Evolutionary conservation across 2,113 vertebrate species (phyloP).

Genomic region (Herpailurus yagouaroundi): DNA sequence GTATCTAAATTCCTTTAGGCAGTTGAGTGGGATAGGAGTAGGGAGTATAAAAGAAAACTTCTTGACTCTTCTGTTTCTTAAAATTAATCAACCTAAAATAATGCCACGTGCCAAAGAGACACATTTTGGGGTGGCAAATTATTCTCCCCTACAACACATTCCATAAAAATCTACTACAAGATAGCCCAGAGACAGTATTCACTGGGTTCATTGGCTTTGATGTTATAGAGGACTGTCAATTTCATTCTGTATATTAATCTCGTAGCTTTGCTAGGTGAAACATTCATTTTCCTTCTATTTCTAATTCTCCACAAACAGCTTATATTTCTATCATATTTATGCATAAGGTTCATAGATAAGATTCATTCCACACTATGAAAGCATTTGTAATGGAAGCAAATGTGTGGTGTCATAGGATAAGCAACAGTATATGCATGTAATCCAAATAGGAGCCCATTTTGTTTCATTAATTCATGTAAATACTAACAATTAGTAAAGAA

Average conservation of each 20-base stretch:
- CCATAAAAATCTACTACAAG: neutral
- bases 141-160: neutral
- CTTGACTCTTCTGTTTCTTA: neutral
- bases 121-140: neutral
- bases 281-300: neutral
- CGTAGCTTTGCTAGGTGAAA: neutral
- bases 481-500: neutral
- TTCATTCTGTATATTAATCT: neutral
- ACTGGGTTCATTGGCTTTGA: neutral
- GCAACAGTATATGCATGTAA: accelerated
- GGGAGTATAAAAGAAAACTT: neutral
- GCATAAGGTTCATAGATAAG: neutral
- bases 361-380: neutral
- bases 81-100: neutral
- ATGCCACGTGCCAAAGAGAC: neutral
- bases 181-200: neutral
- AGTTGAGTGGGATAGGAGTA: neutral
- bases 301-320: neutral
- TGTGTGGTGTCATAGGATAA: neutral
- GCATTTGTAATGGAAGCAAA: neutral
- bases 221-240: neutral
- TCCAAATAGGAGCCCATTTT: neutral
- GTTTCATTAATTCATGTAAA: neutral
- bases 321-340: neutral
- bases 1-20: neutral